Percentiles rank a stretch among this genome's conserved stretches.
phyloP scores from a whole-genome alignment of 2,888 invertebrate genomes.

The Elmis aenea region DNA sequence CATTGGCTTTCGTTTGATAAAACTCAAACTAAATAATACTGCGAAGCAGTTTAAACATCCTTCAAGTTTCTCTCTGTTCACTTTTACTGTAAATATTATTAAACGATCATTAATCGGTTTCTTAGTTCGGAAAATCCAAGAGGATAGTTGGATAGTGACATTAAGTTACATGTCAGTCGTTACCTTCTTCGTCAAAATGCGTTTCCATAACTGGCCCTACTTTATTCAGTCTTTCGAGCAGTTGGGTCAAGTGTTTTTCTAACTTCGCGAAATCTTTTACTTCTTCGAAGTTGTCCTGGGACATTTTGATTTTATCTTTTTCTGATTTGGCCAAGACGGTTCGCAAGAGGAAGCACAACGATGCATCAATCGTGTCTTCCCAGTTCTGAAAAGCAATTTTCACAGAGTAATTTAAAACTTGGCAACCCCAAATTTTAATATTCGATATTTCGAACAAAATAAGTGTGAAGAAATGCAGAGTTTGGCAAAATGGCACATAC shows the following conservation, averaged over 20 bases:
- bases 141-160: background rate
- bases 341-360: slow-evolving; percentile 60
- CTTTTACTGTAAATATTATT: too few relatives aligned
- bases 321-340: slow-evolving; percentile 60
- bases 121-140: too few relatives aligned
- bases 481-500: too few relatives aligned
- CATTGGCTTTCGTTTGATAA: too few relatives aligned
- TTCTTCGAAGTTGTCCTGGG: slow-evolving; percentile 48
- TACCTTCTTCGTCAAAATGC: slow-evolving; percentile 6
- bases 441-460: too few relatives aligned
- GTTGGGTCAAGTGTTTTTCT: slow-evolving; percentile 41
- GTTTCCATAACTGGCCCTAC: slow-evolving; percentile 9
- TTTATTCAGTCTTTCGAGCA: slow-evolving; percentile 40
- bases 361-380: slow-evolving; percentile 71
- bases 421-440: too few relatives aligned
- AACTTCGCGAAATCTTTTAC: slow-evolving; percentile 40
- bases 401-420: too few relatives aligned
- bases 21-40: too few relatives aligned
- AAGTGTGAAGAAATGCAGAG: too few relatives aligned
- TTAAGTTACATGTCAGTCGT: slow-evolving; percentile 3
- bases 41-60: too few relatives aligned
- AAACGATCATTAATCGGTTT: too few relatives aligned
- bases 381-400: slow-evolving; percentile 67
- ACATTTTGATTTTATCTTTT: slow-evolving; percentile 57
- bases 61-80: too few relatives aligned